Evolutionary conservation across 2,888 invertebrate genomes (phyloP), one percentile per base, ranked within the genome.

Genomic region (Pristionchus japonicus): DNA sequence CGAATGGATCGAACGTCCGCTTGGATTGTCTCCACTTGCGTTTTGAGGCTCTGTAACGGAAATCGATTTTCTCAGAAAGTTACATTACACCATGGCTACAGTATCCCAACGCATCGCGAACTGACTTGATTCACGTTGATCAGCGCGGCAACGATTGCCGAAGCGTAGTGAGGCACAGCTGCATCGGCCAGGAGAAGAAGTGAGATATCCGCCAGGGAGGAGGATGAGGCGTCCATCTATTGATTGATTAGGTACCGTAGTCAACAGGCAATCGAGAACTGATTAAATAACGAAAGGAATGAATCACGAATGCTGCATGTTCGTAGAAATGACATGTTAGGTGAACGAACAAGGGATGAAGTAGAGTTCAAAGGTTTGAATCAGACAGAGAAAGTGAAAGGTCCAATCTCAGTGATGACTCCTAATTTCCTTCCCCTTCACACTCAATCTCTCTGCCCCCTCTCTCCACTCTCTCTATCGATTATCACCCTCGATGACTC

Each of bases 61-160:
- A 23, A 3, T n/a, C n/a, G n/a, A n/a, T n/a, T n/a, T n/a, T n/a
- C 1, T 3, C 3, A n/a, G n/a, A n/a, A n/a, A 4, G 37, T 17
- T 70, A 17, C n/a, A n/a, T 31, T 80, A 80, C 23, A 11, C 80
- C 37, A 31, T 31, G 31, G 11, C 70, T 70, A 70, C 70, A 23
- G 70, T 70, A 34, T 37, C 3, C 20, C 20, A 17, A 23, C n/a
- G 27, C 9, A 64, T 43, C 85, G 17, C 17, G 1, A 85, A 43
- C 85, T 43, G 43, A 85, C 85, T 27, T 85, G 85, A 85, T 85
- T 85, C 40, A 85, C 40, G 52, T 15, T 47, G 7, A 85, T 31
- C 13, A 85, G 64, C 11, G 85, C 61, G 1, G 85, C 64, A 17
- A 85, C 64, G 23, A 85, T 64, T 27, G 64, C 61, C 7, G 85